Base-by-base conservation (phyloP, 2,888 invertebrate genomes). In the Crocallis elinguaria region DNA sequence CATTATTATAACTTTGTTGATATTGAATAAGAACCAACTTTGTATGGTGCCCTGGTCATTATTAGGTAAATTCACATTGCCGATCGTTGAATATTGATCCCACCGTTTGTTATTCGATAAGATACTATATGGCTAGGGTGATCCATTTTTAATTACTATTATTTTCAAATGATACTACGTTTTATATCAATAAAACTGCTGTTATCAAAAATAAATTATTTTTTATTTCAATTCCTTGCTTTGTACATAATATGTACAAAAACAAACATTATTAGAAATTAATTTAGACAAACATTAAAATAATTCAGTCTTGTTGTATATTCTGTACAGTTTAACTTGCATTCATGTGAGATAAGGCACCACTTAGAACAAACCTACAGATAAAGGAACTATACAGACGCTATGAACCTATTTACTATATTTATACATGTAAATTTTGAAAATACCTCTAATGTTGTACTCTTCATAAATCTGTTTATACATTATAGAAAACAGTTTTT, bases 291-390 rank as follows among this genome's bases (percentile, higher is more conserved):
- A 67, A 77, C 70, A 78, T 80, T 82, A 81, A 79, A 82, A 80
- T 77, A 83, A 82, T 79, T 90, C 90, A 90, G 90, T 89, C 90
- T 90, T 88, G 73, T 80, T 79, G 74, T 62, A 79, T 81, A 85
- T 86, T 84, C 81, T 72, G 73, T 84, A 86, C 84, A 86, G 82
- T 88, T 86, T 79, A 86, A 86, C 79, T 70, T 62, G 67, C 62
- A 37, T 30, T 39, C 35, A 42, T 29, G 32, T 48, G 12, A 53
- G 54, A 64, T n/a, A 64, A 70, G 46, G 57, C 50, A 44, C 67
- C 67, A 64, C 52, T 67, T 58, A 65, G 55, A 66, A 49, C 55
- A 61, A 68, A 60, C 29, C 36, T 50, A 36, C 39, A 38, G 33
- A 45, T 25, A 44, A 52, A 60, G 52, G 58, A 60, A 62, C 54